Evolutionary conservation across 2,888 invertebrate species (phyloP), one percentile per base, ranked within the genome.

Genomic region (Aplocera efformata): DNA sequence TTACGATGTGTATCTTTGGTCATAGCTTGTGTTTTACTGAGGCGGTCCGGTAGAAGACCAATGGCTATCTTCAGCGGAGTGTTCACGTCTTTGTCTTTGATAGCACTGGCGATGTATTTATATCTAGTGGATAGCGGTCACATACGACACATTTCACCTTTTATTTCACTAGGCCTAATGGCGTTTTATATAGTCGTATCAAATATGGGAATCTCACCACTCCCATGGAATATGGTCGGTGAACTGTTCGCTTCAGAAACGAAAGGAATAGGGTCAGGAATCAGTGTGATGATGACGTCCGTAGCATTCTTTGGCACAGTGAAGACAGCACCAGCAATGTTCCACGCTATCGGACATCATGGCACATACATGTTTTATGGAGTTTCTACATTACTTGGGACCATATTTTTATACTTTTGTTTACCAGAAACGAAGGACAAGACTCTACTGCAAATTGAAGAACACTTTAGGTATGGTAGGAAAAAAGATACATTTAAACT

Each of bases 181-280:
- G 73, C 91, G 50, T 63, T 82, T 8, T 92, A 92, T 53, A 91
- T 91, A 21, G 75, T 89, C 6, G 90, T 90, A 33, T 89, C 91
- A 3, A 88, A 90, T 41, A 72, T 91, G 35, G 93, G 94, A 4
- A 77, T 92, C 34, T 81, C 90, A 7, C 91, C 93, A 0, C 62
- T 94, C 32, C 94, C 94, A 0, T 94, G 94, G 91, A 91, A 93
- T 42, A 91, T 94, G 90, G 91, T 92, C 20, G 93, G 93, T 0
- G 94, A 94, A 73, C 74, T 94, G 4, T 94, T 93, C 61, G 90
- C 93, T 1, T 89, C 90, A 6, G 89, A 90, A 51, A 90, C 90
- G 1, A 89, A 92, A 43, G 93, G 92, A 0, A 61, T 92, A n/a
- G 93, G 93, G 2, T 91, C 93, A 5, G 93, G 93, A 0, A 79